Conservation (phyloP, 2,888 invertebrate genomes). For the Tetranychus truncatus region DNA sequence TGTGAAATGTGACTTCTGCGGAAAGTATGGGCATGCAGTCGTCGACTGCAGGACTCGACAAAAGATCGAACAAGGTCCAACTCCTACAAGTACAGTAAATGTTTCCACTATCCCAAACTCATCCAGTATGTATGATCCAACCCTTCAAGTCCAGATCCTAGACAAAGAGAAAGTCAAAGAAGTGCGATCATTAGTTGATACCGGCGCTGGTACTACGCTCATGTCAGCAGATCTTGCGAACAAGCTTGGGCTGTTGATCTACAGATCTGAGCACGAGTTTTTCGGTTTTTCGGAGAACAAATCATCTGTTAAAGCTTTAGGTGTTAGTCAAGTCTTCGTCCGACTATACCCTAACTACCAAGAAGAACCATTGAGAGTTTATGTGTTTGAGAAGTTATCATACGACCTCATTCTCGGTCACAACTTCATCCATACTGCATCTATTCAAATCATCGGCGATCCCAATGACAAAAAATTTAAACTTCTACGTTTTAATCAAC, state of each 20-base stretch:
- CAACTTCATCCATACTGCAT: background rate
- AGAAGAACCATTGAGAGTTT: background rate
- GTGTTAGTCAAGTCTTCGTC: background rate
- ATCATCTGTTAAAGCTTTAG: background rate
- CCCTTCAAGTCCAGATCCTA: background rate
- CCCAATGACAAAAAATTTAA: background rate
- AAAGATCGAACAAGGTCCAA: background rate
- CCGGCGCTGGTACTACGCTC: background rate
- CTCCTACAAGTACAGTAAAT: background rate
- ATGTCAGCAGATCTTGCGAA: background rate
- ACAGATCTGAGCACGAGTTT: background rate
- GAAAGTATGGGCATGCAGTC: background rate
- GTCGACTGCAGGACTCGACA: background rate
- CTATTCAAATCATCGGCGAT: background rate
- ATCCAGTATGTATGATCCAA: background rate
- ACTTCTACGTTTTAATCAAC: background rate
- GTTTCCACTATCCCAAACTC: background rate
- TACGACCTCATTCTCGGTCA: background rate
- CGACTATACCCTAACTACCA: background rate
- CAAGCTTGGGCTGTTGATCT: background rate
- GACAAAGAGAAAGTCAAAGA: background rate
- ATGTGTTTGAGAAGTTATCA: background rate
- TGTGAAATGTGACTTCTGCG: background rate
- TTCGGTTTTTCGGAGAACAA: background rate
- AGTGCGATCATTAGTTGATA: background rate